Conservation (phyloP, 1,140 invertebrate genomes). For the Drosophila cardini region DNA sequence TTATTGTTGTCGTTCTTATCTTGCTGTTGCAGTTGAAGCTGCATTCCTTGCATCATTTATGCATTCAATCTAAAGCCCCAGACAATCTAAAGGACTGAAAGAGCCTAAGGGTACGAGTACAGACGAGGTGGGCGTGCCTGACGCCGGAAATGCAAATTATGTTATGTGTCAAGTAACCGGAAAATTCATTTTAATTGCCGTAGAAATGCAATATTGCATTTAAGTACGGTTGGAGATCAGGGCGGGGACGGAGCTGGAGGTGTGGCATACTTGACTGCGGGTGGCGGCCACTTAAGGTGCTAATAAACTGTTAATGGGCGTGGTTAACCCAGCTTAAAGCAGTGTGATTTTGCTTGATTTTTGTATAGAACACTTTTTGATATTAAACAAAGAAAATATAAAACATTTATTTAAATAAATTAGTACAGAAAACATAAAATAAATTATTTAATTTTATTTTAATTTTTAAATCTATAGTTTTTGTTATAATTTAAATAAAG, state of each 20-base stretch:
- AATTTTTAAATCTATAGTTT: too few relatives aligned
- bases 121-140: slow-evolving; percentile 18
- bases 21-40: slow-evolving; percentile 42
- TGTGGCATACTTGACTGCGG: slow-evolving; percentile 14
- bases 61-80: slow-evolving; percentile 67
- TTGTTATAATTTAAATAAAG: too few relatives aligned
- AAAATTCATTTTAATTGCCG: slow-evolving; percentile 84
- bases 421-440: too few relatives aligned
- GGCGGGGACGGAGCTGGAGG: background rate
- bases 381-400: too few relatives aligned
- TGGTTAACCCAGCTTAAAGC: background rate
- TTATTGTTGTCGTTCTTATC: slow-evolving; percentile 36
- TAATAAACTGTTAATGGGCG: slow-evolving; percentile 59
- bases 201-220: slow-evolving; percentile 77
- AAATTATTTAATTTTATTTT: too few relatives aligned
- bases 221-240: slow-evolving; percentile 15
- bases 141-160: slow-evolving; percentile 80
- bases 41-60: slow-evolving; percentile 68
- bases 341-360: too few relatives aligned
- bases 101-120: too few relatives aligned
- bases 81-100: too few relatives aligned
- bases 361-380: too few relatives aligned
- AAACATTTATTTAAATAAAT: too few relatives aligned
- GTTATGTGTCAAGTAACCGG: slow-evolving; percentile 85
- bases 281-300: slow-evolving; percentile 37